phyloP scores from a whole-genome alignment of 2,113 vertebrate species.

The Laterallus jamaicensis region DNA sequence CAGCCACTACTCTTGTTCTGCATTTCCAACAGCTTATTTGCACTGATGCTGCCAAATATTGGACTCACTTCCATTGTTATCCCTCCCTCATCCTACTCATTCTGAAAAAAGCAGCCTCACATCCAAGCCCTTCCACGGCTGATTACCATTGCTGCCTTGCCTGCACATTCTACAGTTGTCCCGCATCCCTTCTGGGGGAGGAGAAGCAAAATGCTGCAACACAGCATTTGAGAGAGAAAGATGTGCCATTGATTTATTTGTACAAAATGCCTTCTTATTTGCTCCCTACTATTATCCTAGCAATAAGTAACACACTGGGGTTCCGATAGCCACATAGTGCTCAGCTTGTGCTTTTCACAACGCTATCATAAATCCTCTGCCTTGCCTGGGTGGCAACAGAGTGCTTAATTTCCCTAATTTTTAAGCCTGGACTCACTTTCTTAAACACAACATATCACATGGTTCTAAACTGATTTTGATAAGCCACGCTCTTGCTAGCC shows the following conservation, averaged over 20 bases:
- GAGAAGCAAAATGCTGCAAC: not conserved
- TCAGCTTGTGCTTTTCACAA: not conserved
- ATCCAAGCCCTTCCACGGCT: not conserved
- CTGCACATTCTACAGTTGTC: not conserved
- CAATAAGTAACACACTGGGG: not conserved
- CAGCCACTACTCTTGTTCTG: not conserved
- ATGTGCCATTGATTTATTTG: not conserved
- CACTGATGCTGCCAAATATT: not conserved
- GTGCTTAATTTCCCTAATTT: not conserved
- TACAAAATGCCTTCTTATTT: not conserved
- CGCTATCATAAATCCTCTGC: not conserved
- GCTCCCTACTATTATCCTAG: not conserved
- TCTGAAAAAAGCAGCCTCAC: not conserved
- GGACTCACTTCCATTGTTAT: not conserved
- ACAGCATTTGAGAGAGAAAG: not conserved
- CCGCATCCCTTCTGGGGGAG: not conserved
- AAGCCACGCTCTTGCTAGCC: not conserved
- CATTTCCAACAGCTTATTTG: not conserved
- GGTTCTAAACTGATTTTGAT: not conserved
- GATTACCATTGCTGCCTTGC: not conserved
- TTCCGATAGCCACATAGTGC: not conserved
- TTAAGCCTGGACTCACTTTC: not conserved
- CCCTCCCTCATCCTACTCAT: not conserved
- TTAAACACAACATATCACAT: not conserved
- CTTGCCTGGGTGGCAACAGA: not conserved